Evolutionary conservation across 1,140 invertebrate genomes (phyloP).

Genomic region (Apis dorsata): DNA sequence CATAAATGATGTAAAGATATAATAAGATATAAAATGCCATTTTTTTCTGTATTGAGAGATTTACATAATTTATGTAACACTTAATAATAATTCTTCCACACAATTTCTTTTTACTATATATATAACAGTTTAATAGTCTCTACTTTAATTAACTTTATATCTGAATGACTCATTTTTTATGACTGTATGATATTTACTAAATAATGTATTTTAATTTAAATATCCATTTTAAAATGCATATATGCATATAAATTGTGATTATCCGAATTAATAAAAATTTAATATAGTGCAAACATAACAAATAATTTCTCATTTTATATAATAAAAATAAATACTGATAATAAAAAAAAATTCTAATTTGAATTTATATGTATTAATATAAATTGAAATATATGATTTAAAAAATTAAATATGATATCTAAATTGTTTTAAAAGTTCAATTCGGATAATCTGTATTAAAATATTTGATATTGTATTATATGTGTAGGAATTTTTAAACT

Average conservation of each 20-base stretch:
- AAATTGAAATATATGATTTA: neutral
- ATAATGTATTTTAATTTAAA: constrained; percentile 20
- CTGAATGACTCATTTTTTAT: neutral
- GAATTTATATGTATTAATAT: constrained; percentile 5
- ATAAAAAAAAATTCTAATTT: neutral
- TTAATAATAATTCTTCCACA: constrained; percentile 35
- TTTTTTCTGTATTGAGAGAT: neutral
- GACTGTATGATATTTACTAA: neutral
- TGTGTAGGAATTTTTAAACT: constrained; percentile 13
- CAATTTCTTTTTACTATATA: constrained; percentile 1
- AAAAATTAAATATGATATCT: neutral
- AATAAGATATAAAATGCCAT: neutral
- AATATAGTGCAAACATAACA: neutral
- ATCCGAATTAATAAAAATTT: constrained; percentile 39
- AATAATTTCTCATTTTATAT: neutral
- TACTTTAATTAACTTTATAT: neutral
- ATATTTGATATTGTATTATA: constrained; percentile 15
- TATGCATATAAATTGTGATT: neutral
- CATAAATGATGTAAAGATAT: neutral
- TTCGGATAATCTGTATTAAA: constrained; percentile 37
- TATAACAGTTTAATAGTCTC: neutral
- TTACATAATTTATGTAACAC: neutral
- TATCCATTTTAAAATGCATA: neutral
- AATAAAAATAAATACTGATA: neutral
- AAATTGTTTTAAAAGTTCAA: neutral